Percentiles rank a stretch among this genome's conserved stretches.
phyloP scores from a whole-genome alignment of 1,140 invertebrate genomes.

The Drosophila trapezifrons region DNA sequence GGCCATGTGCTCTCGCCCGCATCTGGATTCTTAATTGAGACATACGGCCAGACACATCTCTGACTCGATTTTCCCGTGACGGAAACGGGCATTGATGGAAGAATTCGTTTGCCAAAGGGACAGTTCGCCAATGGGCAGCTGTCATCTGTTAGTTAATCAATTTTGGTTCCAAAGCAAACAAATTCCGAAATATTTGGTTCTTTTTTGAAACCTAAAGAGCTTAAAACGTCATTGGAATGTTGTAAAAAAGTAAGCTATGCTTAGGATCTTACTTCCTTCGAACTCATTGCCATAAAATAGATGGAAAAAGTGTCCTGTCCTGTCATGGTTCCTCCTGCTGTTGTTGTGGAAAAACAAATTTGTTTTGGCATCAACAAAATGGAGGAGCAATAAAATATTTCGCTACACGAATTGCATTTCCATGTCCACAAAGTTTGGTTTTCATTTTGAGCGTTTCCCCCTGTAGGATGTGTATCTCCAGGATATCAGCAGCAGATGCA shows the following conservation, averaged over 20 bases:
- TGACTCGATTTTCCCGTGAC: conserved; percentile 25
- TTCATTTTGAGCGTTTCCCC: conserved; percentile 25
- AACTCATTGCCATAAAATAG: background rate
- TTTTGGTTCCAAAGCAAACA: background rate
- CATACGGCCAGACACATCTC: conserved; percentile 15
- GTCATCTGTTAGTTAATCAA: conserved; percentile 11
- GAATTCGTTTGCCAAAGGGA: conserved; percentile 1
- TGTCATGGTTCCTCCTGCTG: background rate
- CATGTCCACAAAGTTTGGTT: conserved; percentile 40
- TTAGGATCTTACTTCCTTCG: background rate
- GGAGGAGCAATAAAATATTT: conserved; percentile 23
- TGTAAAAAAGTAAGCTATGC: no score
- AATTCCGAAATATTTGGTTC: background rate
- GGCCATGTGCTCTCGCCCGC: conserved; percentile 13
- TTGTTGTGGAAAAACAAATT: conserved; percentile 9
- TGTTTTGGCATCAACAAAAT: conserved; percentile 26
- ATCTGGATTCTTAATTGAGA: conserved; percentile 45
- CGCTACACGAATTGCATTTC: conserved; percentile 40
- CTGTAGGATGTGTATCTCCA: background rate
- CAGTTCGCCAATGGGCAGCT: conserved; percentile 26
- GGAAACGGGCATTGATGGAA: conserved; percentile 21
- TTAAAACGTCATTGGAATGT: no score
- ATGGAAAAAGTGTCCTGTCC: background rate
- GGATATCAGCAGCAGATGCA: conserved; percentile 32
- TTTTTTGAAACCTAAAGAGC: background rate